Evolutionary conservation across 2,797 vertebrate species (phyloP), one percentile per base, ranked within the genome.

Genomic region (Darevskia mixta): DNA sequence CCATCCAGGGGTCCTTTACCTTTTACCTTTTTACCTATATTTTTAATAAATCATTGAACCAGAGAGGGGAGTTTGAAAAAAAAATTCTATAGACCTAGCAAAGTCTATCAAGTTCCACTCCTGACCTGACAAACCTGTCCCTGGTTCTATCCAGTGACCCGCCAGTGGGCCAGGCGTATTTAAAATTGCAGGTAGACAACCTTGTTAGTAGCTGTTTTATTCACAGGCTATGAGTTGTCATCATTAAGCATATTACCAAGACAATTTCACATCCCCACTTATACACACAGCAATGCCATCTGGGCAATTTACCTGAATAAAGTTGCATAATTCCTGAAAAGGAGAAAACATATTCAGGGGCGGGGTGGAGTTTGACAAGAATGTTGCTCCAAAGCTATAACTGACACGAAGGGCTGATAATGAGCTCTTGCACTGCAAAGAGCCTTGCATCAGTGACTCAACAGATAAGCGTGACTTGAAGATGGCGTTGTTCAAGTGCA

Each of bases 401-500:
- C 91, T 90, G 69, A 89, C 86, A 90, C 79, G 89, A 88, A 95
- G 89, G 79, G 89, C 79, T 90, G 75, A 90, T 92, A 91, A 94
- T 86, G 89, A 92, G 69, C 88, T 92, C 89, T 89, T 88, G 91
- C 61, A 85, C 55, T 93, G 77, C 83, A 32, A 9, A 71, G 78
- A 91, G 81, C 38, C 69, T 93, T 89, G 90, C 91, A 92, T 91
- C 90, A 92, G 0, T 93, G 93, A 93, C 88, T 91, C 76, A 41
- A 84, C 89, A 91, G 88, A 93, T 90, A 95, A 93, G 86, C 79
- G 93, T 89, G 92, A 91, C 84, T 94, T 88, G 81, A 93, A 86
- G 76, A 94, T 82, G 94, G 91, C 91, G 90, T 91, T 92, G 91
- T 94, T 95, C 94, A 93, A 61, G 82, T 94, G 88, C 89, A 95